Evolutionary conservation across 1,140 invertebrate species (phyloP).

Genomic region (Sitobion miscanthi): DNA sequence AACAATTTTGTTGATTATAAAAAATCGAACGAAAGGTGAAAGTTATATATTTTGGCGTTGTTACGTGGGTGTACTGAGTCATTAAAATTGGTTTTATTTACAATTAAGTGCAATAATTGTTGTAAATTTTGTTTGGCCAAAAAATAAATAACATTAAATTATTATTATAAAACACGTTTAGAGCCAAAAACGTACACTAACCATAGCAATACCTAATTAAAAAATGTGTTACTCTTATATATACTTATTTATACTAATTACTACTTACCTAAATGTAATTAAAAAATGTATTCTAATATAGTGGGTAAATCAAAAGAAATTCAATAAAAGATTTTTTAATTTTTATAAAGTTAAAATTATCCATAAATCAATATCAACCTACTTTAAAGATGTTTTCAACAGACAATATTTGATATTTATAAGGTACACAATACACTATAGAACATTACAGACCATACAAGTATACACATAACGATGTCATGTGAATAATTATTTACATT

Average conservation of each 20-base stretch:
- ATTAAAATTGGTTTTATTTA: conserved; percentile 32
- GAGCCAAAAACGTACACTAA: not conserved
- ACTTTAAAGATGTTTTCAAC: no score
- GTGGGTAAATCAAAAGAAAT: not conserved
- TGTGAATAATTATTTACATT: no score
- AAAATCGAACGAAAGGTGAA: conserved; percentile 35
- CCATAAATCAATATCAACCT: not conserved
- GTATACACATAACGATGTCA: no score
- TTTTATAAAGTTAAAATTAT: not conserved
- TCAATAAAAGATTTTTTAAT: not conserved
- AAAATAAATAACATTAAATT: not conserved
- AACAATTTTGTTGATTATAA: conserved; percentile 5
- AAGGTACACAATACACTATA: no score
- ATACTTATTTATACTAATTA: not conserved
- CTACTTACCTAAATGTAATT: not conserved
- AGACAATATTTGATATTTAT: no score
- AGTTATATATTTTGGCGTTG: not conserved
- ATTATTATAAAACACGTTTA: not conserved
- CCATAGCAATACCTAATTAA: not conserved
- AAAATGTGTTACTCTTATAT: not conserved
- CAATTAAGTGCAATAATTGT: not conserved
- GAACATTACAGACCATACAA: no score
- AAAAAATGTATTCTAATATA: not conserved
- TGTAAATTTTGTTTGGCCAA: not conserved
- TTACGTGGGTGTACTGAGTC: not conserved